Evolutionary conservation across 2,888 invertebrate genomes (phyloP).

Genomic region (Idaea aversata): DNA sequence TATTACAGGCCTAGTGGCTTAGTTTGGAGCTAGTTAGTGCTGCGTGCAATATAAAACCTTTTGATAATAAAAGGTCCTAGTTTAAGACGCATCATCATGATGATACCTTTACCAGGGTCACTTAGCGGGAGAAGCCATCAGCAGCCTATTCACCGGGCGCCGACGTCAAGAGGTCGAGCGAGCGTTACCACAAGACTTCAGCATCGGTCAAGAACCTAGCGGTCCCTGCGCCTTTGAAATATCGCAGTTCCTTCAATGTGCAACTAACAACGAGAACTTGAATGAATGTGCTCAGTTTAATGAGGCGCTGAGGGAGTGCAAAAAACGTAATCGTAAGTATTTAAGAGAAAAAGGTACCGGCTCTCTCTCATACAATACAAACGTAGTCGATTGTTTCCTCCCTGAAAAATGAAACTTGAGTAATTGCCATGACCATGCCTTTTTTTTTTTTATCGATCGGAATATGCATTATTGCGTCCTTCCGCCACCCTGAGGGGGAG

Average conservation of each 20-base stretch:
- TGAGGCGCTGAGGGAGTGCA: constrained; percentile 96
- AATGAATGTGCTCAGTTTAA: constrained; percentile 96
- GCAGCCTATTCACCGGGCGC: constrained; percentile 64
- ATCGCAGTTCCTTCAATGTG: constrained; percentile 96
- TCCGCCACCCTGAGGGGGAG: too few species aligned
- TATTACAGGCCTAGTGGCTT: too few species aligned
- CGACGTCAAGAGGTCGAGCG: constrained; percentile 54
- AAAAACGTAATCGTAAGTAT: constrained; percentile 84
- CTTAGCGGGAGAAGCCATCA: constrained; percentile 92
- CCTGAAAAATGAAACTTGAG: too few species aligned
- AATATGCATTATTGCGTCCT: too few species aligned
- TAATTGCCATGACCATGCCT: too few species aligned
- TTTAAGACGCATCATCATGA: neutral
- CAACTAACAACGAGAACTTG: constrained; percentile 89
- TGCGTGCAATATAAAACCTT: too few species aligned
- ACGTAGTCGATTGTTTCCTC: too few species aligned
- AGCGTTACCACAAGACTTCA: constrained; percentile 56
- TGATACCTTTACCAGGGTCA: constrained; percentile 83
- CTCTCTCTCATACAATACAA: too few species aligned
- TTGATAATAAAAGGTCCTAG: too few species aligned
- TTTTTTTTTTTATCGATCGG: too few species aligned
- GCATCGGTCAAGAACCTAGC: constrained; percentile 71
- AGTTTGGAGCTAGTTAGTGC: too few species aligned
- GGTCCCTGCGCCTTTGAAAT: constrained; percentile 96
- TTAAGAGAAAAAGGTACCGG: neutral